phyloP scores from a whole-genome alignment of 2,797 vertebrate species.

The Coccyzus lansbergi region DNA sequence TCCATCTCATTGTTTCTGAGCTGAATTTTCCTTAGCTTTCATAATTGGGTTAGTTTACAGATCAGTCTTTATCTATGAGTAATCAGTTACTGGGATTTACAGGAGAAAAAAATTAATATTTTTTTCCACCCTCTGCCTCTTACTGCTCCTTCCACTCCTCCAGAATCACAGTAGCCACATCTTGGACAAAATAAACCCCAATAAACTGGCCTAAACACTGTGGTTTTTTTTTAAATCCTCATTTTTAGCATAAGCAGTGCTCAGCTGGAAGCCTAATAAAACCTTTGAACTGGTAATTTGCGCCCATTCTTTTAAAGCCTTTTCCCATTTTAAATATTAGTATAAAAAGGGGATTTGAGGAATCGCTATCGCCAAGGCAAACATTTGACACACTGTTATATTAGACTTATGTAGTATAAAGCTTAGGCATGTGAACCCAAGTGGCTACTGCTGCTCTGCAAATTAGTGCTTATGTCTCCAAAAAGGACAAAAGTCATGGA shows the following conservation, averaged over 20 bases:
- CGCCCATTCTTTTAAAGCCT: constrained; percentile 76
- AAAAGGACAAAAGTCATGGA: constrained; percentile 29
- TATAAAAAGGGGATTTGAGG: constrained; percentile 75
- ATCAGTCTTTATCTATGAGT: neutral
- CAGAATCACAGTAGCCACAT: neutral
- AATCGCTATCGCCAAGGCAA: constrained; percentile 66
- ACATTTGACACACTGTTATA: constrained; percentile 71
- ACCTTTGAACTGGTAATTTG: constrained; percentile 71
- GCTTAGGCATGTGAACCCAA: constrained; percentile 6
- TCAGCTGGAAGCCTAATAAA: constrained; percentile 62
- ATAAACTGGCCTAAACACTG: constrained; percentile 36
- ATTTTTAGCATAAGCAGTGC: constrained; percentile 13
- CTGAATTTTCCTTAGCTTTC: neutral
- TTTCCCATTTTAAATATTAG: constrained; percentile 78
- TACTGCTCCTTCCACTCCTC: constrained; percentile 9
- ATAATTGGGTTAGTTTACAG: neutral
- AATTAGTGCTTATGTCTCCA: constrained; percentile 17
- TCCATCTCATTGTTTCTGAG: neutral
- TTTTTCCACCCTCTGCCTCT: neutral
- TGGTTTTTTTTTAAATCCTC: neutral
- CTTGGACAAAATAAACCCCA: constrained; percentile 13
- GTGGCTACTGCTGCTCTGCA: constrained; percentile 7
- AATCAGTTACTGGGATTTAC: neutral
- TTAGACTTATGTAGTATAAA: constrained; percentile 46
- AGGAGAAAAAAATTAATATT: neutral